Percentiles rank a stretch among this genome's conserved stretches.
These are phyloP conservation scores for Entomobrya multifasciata DNA, from an alignment of 2,888 invertebrate genomes.

Conservation along the genomic window DNA sequence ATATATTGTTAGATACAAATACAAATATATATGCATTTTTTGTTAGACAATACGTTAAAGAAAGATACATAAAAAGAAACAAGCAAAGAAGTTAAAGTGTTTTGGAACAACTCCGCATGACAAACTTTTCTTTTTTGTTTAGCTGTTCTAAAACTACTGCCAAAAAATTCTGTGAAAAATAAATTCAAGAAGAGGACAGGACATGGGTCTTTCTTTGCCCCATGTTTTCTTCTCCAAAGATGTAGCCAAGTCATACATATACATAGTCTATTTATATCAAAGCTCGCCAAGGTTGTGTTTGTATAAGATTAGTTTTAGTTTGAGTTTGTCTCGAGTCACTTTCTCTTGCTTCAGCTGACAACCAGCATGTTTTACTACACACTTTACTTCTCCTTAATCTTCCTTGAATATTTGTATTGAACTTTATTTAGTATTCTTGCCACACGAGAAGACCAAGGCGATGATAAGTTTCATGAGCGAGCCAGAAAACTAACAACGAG, in stretches of 20 bases:
- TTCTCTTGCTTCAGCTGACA: background rate
- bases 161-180: slow-evolving; percentile 22
- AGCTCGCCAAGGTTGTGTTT: background rate
- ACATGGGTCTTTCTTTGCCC: background rate
- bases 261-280: background rate
- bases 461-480: slow-evolving; percentile 41
- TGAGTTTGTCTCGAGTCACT: background rate
- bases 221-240: too few species aligned
- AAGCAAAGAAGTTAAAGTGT: background rate
- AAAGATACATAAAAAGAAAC: background rate
- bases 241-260: too few species aligned
- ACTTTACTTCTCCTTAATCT: background rate
- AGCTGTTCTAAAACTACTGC: slow-evolving; percentile 47
- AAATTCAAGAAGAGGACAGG: background rate
- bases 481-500: background rate
- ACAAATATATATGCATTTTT: too few species aligned
- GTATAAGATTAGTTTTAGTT: background rate
- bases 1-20: background rate
- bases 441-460: slow-evolving; percentile 39
- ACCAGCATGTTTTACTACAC: slow-evolving; percentile 9
- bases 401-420: background rate
- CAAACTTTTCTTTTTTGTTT: slow-evolving; percentile 38
- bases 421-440: slow-evolving; percentile 44
- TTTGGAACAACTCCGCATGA: slow-evolving; percentile 27
- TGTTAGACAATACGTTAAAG: too few species aligned